Conservation (phyloP, 2,113 vertebrate species). For the Tyto alba region DNA sequence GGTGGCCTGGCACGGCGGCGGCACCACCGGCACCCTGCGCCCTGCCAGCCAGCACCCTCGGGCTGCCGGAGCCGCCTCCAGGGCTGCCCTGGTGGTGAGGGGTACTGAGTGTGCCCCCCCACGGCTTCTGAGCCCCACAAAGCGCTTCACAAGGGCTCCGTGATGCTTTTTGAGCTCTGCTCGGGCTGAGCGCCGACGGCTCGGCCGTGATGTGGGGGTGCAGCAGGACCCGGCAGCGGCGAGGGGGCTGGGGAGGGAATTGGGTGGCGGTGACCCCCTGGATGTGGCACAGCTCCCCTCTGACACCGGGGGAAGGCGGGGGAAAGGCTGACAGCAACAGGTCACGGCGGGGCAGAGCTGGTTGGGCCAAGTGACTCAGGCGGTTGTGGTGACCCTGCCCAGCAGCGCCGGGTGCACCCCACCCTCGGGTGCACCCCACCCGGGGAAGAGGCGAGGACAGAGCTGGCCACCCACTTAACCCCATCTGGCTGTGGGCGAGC, state of each 20-base stretch:
- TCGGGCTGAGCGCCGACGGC: accelerated
- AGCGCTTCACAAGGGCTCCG: accelerated
- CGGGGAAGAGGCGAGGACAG: neutral
- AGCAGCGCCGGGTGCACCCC: neutral
- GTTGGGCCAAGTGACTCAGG: conserved; percentile 47
- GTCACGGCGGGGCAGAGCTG: neutral
- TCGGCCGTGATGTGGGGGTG: neutral
- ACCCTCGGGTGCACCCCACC: neutral
- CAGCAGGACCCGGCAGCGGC: accelerated
- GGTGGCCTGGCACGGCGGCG: accelerated
- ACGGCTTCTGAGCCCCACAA: neutral
- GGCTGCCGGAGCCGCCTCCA: neutral
- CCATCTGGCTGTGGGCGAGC: accelerated
- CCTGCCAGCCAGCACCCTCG: neutral
- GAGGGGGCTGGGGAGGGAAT: neutral
- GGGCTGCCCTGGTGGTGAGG: accelerated
- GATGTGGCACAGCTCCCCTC: neutral
- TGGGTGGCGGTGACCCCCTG: neutral
- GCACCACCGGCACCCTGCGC: neutral
- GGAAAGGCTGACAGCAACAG: neutral
- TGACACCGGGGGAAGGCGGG: neutral
- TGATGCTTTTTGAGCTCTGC: neutral
- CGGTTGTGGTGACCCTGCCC: conserved; percentile 26
- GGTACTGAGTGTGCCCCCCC: neutral
- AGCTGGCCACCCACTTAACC: neutral